Evolutionary conservation across 1,140 invertebrate genomes (phyloP), one percentile per base, ranked within the genome.

Genomic region (Centruroides vittatus): DNA sequence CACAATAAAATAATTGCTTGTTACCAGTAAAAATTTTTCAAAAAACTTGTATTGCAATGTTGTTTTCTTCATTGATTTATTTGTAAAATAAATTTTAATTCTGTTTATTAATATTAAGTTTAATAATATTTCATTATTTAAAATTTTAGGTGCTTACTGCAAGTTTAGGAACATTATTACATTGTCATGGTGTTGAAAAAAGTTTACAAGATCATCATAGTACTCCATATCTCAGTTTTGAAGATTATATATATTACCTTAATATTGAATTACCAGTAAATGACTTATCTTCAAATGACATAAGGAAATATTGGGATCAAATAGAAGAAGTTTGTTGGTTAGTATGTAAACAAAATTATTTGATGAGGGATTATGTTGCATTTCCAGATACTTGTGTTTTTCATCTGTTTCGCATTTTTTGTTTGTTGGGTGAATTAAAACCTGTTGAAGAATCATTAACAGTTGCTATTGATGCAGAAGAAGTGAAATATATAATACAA

Each of bases 391-490:
- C 80, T 35, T 82, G 81, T 51, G 76, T 85, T 4, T 87, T 84
- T 70, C 81, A 86, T 68, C 73, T 89, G 55, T 89, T 87, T 72
- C 76, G 85, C 65, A 82, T 89, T 63, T 89, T 86, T 72, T 89
- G 86, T 68, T 75, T 87, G 4, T 73, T 89, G 3, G 84, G 80
- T 3, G 86, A 89, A 69, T 74, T 85, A 54, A 76, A 81, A 4
- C 60, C 50, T 41, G 12, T 13, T 41, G 46, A 47, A 34, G 13
- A 10, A 47, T 59, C 12, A 61, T 58, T 13, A 59, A 61, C 55
- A 66, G 41, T 41, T 41, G 41, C 8, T 6, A 41, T 41, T 41
- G 41, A 41, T 41, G 78, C 82, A 10, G 78, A 78, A 41, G 84
- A 86, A 74, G 83, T 82, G 0, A 80, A 79, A 41, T 73, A 78